phyloP scores from a whole-genome alignment of 2,888 invertebrate genomes.

The Oscheius myriophilus region DNA sequence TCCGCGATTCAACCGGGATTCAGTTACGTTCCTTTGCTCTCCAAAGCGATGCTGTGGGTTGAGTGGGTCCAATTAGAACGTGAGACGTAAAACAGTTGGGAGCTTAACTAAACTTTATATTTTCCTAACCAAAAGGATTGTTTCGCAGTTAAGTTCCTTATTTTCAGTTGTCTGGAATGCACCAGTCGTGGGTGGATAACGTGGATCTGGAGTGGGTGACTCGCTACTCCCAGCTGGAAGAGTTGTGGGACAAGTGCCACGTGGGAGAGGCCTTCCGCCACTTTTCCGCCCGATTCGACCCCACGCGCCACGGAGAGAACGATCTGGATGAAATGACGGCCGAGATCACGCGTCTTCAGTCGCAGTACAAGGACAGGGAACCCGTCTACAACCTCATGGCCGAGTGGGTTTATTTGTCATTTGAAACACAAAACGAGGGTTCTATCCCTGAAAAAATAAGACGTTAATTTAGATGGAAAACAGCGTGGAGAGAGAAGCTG shows the following conservation, averaged over 20 bases:
- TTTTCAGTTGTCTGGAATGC: constrained; percentile 19
- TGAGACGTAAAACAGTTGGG: too few species aligned
- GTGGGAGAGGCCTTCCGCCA: constrained; percentile 6
- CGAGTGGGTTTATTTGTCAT: constrained; percentile 1
- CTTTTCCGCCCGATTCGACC: constrained; percentile 14
- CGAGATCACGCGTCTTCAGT: not conserved
- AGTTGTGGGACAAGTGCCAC: constrained; percentile 27
- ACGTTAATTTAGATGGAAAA: constrained; percentile 25
- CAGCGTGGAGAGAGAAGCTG: constrained; percentile 23
- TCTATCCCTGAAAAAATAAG: not conserved
- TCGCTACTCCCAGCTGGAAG: constrained; percentile 12
- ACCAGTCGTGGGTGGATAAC: constrained; percentile 11
- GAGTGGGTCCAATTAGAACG: too few species aligned
- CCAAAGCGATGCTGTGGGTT: too few species aligned
- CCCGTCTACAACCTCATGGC: constrained; percentile 12
- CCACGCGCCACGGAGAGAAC: constrained; percentile 3
- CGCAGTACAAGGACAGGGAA: not conserved
- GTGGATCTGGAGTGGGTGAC: constrained; percentile 22
- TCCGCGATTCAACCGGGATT: too few species aligned
- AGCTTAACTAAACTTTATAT: too few species aligned
- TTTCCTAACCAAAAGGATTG: too few species aligned
- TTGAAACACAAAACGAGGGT: not conserved
- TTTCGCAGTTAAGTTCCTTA: too few species aligned
- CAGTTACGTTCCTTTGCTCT: too few species aligned
- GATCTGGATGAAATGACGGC: constrained; percentile 6